A percentile compares a stretch with the other conserved stretches of the same genome.
These are phyloP conservation scores for Argentina silus DNA, from an alignment of 2,797 vertebrate genomes.

Conservation along the genomic window DNA sequence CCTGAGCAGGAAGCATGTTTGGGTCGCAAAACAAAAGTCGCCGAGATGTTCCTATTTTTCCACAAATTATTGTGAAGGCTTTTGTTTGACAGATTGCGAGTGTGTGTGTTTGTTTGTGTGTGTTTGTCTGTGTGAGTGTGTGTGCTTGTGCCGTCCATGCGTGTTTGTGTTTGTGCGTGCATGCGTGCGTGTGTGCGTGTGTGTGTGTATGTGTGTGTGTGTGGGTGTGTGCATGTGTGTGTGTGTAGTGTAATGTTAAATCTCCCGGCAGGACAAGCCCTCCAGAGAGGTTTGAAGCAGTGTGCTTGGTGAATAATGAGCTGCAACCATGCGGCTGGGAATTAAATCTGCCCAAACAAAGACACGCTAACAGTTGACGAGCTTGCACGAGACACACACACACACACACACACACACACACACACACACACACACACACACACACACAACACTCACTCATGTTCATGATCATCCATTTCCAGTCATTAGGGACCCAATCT, in stretches of 20 bases:
- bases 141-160: neutral
- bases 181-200: neutral
- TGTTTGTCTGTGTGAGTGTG: slow-evolving; percentile 23
- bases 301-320: slow-evolving; percentile 74
- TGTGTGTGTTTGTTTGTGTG: neutral
- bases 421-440: slow-evolving; percentile 25
- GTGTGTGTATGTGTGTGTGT: slow-evolving; percentile 21
- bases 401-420: slow-evolving; percentile 26
- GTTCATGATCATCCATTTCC: neutral
- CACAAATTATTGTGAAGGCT: slow-evolving; percentile 35
- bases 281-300: slow-evolving; percentile 63
- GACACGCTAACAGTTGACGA: slow-evolving; percentile 64
- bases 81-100: slow-evolving; percentile 58
- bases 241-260: too few species aligned
- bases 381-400: slow-evolving; percentile 39
- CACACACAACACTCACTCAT: slow-evolving; percentile 16
- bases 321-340: slow-evolving; percentile 60
- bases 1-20: slow-evolving; percentile 23
- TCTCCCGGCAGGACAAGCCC: slow-evolving; percentile 66
- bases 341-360: slow-evolving; percentile 73
- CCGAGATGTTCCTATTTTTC: slow-evolving; percentile 11
- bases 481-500: slow-evolving; percentile 5
- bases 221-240: slow-evolving; percentile 11
- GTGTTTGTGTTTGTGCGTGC: too few species aligned
- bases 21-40: slow-evolving; percentile 26